Base-by-base conservation (phyloP, 2,113 vertebrate genomes). In the Carassius auratus region DNA sequence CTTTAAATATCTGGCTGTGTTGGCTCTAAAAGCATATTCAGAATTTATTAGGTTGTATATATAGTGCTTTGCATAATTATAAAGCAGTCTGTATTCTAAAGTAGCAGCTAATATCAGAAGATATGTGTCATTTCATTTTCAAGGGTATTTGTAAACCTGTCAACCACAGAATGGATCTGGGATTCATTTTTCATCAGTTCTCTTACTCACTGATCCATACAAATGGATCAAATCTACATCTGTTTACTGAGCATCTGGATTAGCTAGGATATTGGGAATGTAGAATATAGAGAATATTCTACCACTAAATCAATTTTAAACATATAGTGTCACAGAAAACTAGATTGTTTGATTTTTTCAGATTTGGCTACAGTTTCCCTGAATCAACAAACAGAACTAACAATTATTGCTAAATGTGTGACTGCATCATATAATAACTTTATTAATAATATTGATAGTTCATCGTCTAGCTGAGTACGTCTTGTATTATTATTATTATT, bases 21-120 rank as follows among this genome's bases (percentile, higher is more conserved):
- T 69, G 74, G 85, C 86, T 55, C 64, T 84, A 85, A 89, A 91
- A 88, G 89, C 83, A 85, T 88, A 88, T 88, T 89, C 84, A 86
- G 81, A 86, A 90, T 81, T 83, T 84, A 89, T 86, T 78, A 76
- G n/a, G 57, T 48, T 48, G 50, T 7, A 33, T n/a, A 2, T 79
- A 59, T 45, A 87, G 76, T 45, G 61, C 88, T 86, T 84, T 84
- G 52, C 19, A 75, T 88, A 77, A 52, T 57, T 83, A 30, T 83
- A 45, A 89, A 88, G 85, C 78, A 84, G 21, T 76, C 38, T 15
- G 36, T n/a, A 76, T 86, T 84, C 75, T 59, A 87, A 85, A 48
- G 66, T 19, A 81, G 83, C 82, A 89, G 17, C 36, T 64, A 0
- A 17, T 66, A 84, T 81, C 17, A 78, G n/a, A 82, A 59, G 30